Percentiles rank a stretch among this genome's conserved stretches.
Evolutionary conservation across 2,888 invertebrate genomes (phyloP).

Genomic region (Apocheima hispidaria): DNA sequence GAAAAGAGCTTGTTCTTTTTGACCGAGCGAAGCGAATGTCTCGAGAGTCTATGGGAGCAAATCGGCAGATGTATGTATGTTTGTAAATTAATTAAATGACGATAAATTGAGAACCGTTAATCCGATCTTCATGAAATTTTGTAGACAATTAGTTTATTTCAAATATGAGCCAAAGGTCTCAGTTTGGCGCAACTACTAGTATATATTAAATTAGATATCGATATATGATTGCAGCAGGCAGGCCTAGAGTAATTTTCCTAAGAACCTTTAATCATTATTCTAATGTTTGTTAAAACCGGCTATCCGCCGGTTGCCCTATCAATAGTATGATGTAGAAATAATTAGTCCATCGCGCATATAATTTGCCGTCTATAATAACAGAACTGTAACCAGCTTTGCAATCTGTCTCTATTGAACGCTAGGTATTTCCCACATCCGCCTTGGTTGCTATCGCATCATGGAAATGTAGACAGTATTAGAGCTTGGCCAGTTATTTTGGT

Average conservation of each 20-base stretch:
- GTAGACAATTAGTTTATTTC: too few species aligned
- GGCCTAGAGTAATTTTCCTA: neutral
- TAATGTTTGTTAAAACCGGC: neutral
- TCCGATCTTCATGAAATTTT: too few species aligned
- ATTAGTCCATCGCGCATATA: constrained; percentile 16
- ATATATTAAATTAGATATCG: too few species aligned
- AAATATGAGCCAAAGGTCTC: too few species aligned
- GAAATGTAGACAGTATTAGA: constrained; percentile 12
- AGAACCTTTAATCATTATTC: neutral
- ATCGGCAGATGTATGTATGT: too few species aligned
- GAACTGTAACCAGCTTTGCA: constrained; percentile 23
- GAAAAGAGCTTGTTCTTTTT: too few species aligned
- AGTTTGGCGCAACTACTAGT: too few species aligned
- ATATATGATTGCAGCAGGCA: too few species aligned
- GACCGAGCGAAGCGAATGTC: too few species aligned
- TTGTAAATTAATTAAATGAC: too few species aligned
- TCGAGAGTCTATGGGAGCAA: too few species aligned
- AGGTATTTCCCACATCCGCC: constrained; percentile 58
- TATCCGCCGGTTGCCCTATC: neutral
- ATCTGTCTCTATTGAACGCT: constrained; percentile 26
- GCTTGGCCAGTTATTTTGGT: neutral
- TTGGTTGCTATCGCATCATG: constrained; percentile 22
- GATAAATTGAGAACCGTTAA: too few species aligned
- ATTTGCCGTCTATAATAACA: constrained; percentile 21
- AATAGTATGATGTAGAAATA: constrained; percentile 6